Evolutionary conservation across 2,888 invertebrate genomes (phyloP), one percentile per base, ranked within the genome.

Genomic region (Oscheius myriophilus): DNA sequence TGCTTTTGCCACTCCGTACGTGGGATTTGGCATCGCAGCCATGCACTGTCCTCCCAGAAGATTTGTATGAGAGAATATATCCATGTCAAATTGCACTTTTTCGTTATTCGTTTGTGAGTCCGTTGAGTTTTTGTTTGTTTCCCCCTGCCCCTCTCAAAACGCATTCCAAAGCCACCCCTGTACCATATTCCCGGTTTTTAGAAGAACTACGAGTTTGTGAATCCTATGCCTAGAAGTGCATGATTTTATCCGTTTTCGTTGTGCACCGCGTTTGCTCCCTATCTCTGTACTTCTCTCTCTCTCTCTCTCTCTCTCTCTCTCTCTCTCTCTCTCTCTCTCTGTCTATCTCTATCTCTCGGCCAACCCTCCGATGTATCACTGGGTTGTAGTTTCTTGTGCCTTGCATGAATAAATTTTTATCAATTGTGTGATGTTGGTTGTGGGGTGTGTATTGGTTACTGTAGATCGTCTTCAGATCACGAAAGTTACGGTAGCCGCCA

Each of bases 401-500:
- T 51, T 51, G 51, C 51, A 25, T 25, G 12, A 51, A 51, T 51
- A 51, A 51, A 51, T n/a, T 18, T 51, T 51, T 51, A 18, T 57
- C 49, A 18, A n/a, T 49, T 49, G 21, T 49, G 49, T 49, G 18
- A 11, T 21, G 18, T 49, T 49, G 49, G 49, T 49, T 49, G 16
- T 23, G 23, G 26, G 2, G 16, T 49, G 49, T 21, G 23, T 49
- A 18, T 25, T 26, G 26, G n/a, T 18, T 45, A 45, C 16, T 9
- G 16, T 18, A 16, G 4, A 6, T 14, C 46, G 18, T 49, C 49
- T 62, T 62, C 62, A 62, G 62, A 62, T 67, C n/a, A 42, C 67
- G 52, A 67, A 61, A 39, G 67, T 67, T 16, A 67, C 67, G n/a
- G 67, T 67, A 12, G 67, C 63, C 11, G 23, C 63, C n/a, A 61